phyloP scores from a whole-genome alignment of 92 coral and sea anemone genomes.

The Epizoanthus stellaris region DNA sequence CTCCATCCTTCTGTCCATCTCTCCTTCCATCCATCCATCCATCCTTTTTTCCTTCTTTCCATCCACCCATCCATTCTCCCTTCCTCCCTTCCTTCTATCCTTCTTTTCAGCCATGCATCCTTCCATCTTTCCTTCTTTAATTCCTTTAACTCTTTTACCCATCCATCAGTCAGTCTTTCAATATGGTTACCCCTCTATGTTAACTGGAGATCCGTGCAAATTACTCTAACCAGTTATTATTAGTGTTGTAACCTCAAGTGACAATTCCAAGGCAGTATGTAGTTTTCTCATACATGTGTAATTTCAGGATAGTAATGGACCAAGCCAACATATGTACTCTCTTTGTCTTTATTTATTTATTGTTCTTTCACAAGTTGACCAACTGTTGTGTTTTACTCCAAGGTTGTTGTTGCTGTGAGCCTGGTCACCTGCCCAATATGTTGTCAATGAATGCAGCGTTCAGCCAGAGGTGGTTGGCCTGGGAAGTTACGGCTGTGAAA shows the following conservation, averaged over 20 bases:
- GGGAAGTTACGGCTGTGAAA: constrained; percentile 97
- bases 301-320: too few relatives aligned
- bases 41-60: too few relatives aligned
- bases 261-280: neutral
- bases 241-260: neutral
- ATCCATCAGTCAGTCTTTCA: neutral
- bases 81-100: too few relatives aligned
- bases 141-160: too few relatives aligned
- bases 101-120: too few relatives aligned
- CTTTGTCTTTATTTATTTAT: too few relatives aligned
- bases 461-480: constrained; percentile 99
- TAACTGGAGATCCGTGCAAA: neutral
- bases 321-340: too few relatives aligned
- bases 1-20: too few relatives aligned
- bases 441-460: constrained; percentile 98
- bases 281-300: neutral
- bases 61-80: too few relatives aligned
- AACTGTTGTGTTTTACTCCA: neutral
- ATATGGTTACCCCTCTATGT: neutral
- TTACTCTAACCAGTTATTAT: too few relatives aligned
- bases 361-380: too few relatives aligned
- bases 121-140: neutral
- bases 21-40: too few relatives aligned
- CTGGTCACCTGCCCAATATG: constrained; percentile 97
- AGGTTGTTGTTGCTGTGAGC: constrained; percentile 99